Percentiles rank a stretch among this genome's conserved stretches.
Evolutionary conservation across 2,113 vertebrate species (phyloP).

Genomic region (Carollia perspicillata): DNA sequence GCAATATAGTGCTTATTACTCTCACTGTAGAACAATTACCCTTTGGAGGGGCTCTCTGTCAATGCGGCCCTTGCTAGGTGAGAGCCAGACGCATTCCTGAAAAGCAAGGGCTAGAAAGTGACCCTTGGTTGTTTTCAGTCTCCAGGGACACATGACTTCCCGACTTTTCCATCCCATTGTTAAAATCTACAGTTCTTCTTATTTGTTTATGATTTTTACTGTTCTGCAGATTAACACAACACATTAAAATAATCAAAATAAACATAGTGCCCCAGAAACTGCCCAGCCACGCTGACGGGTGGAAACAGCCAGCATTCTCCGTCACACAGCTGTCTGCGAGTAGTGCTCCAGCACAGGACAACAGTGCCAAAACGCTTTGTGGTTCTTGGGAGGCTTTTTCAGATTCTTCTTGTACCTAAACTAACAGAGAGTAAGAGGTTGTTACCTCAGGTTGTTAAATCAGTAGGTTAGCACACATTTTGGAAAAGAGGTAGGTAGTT

Average conservation of each 20-base stretch:
- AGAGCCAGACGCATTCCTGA: constrained; percentile 65
- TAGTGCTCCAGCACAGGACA: not conserved
- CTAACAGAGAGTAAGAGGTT: not conserved
- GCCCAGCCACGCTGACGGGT: not conserved
- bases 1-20: constrained; percentile 76
- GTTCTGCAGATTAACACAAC: not conserved
- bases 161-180: not conserved
- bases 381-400: not conserved
- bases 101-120: constrained; percentile 36
- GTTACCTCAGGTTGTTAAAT: not conserved
- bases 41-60: constrained; percentile 79
- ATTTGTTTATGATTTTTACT: not conserved
- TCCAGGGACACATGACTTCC: not conserved
- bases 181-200: not conserved
- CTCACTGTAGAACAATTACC: constrained; percentile 81
- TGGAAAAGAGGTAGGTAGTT: no score
- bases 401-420: not conserved
- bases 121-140: not conserved
- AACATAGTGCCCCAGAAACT: not conserved
- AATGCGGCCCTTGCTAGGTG: constrained; percentile 71
- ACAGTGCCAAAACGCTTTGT: not conserved
- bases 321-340: not conserved
- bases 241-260: constrained; percentile 6
- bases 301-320: not conserved
- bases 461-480: not conserved